Conservation (phyloP, 2,797 vertebrate species). For the Enteromius argenteus region DNA sequence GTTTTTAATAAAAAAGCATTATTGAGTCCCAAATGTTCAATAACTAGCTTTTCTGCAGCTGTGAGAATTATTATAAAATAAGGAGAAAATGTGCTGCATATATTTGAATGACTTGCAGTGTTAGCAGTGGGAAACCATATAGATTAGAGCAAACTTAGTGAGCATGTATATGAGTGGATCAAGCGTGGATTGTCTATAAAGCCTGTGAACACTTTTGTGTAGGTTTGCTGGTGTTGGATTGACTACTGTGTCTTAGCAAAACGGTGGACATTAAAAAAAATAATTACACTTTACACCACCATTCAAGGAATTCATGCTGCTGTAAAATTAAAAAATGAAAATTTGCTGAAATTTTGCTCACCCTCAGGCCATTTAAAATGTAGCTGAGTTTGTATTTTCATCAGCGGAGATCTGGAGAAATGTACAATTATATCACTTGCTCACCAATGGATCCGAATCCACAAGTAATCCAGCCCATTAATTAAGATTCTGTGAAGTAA, state of each 20-base stretch:
- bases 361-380: neutral
- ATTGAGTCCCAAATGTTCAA: constrained; percentile 17
- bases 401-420: neutral
- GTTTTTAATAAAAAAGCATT: constrained; percentile 20
- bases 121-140: constrained; percentile 41
- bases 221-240: neutral
- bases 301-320: neutral
- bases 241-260: neutral
- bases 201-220: neutral
- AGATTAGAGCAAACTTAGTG: constrained; percentile 51
- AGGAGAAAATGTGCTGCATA: constrained; percentile 37
- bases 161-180: neutral
- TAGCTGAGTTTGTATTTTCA: neutral
- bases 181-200: neutral
- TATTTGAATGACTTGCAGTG: constrained; percentile 48
- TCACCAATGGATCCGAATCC: neutral
- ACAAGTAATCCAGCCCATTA: neutral
- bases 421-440: neutral
- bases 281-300: neutral
- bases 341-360: neutral
- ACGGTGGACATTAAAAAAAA: neutral
- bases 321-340: too few species aligned
- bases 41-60: constrained; percentile 26
- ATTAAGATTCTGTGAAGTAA: neutral
- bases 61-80: constrained; percentile 40